Percentiles rank a stretch among this genome's conserved stretches.
Evolutionary conservation across 2,797 vertebrate species (phyloP).

Genomic region (Calcarius lapponicus): DNA sequence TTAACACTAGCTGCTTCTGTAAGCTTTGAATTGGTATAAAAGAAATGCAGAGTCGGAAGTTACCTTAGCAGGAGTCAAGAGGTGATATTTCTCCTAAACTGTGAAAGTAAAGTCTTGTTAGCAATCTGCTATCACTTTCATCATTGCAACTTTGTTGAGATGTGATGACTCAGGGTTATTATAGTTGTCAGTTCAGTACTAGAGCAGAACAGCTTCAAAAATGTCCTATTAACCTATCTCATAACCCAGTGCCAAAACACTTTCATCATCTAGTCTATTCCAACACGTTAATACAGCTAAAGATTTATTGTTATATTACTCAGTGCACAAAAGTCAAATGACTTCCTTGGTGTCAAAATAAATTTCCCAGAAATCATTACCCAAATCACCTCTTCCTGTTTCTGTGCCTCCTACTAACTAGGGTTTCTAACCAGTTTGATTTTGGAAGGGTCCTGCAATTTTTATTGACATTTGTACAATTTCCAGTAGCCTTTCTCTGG

Average conservation of each 20-base stretch:
- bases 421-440: background rate
- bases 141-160: background rate
- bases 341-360: slow-evolving; percentile 31
- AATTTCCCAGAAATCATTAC: slow-evolving; percentile 4
- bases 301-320: slow-evolving; percentile 44
- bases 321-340: background rate
- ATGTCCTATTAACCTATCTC: slow-evolving; percentile 59
- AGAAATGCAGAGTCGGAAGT: background rate
- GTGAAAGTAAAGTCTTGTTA: background rate
- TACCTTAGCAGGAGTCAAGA: background rate
- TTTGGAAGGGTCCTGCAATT: background rate
- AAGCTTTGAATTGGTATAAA: background rate
- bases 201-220: slow-evolving; percentile 48
- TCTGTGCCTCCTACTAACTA: background rate
- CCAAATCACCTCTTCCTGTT: background rate
- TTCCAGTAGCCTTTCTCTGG: background rate
- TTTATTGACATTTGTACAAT: background rate
- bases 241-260: slow-evolving; percentile 26
- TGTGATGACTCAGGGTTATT: slow-evolving; percentile 31
- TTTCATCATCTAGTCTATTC: slow-evolving; percentile 39
- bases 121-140: background rate
- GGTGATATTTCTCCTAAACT: background rate
- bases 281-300: background rate
- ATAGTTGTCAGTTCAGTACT: slow-evolving; percentile 12
- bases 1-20: background rate